Evolutionary conservation across 2,113 vertebrate genomes (phyloP), one percentile per base, ranked within the genome.

Genomic region (Corythoichthys intestinalis): DNA sequence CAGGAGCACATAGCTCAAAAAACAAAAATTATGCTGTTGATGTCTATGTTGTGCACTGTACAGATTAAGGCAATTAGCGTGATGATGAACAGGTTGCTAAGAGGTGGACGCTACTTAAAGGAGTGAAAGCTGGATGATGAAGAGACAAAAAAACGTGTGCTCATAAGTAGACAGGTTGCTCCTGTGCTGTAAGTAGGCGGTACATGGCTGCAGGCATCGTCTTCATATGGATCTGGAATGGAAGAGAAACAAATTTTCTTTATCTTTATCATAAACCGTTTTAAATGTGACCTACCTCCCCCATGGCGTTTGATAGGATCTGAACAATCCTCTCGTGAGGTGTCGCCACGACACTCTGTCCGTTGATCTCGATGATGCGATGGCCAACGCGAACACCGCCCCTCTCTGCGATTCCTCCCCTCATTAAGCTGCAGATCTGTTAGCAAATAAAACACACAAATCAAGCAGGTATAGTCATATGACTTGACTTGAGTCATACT

Each of bases 141-240:
- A 47, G 4, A 47, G 13, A 15, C 12, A 37, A 34, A 35, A 57
- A 34, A 57, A 47, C 9, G 74, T 69, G 34, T 58, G 34, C 6
- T 96, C 87, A 98, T 92, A 98, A 98, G 94, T 98, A 98, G 83
- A 98, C 92, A 0, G 96, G 96, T 71, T 98, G 96, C 75, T 98
- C 96, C 90, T 98, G 96, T 0, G 96, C 96, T 0, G 96, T 98
- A 89, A 98, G 94, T 87, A 98, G 93, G 71, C 96, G 93, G 90
- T 98, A 98, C 96, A 98, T 98, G 80, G 96, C 96, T 28, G 96
- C 96, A 54, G 96, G 96, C 96, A 98, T 98, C 0, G 96, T 98
- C 93, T 98, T 98, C 96, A 98, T 98, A 84, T 98, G 96, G 77
- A 98, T 98, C 96, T 98, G 81, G 46, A 84, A 65, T 5, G 6